Base-by-base conservation (phyloP, 2,113 vertebrate genomes). In the Alaudala cheleensis region DNA sequence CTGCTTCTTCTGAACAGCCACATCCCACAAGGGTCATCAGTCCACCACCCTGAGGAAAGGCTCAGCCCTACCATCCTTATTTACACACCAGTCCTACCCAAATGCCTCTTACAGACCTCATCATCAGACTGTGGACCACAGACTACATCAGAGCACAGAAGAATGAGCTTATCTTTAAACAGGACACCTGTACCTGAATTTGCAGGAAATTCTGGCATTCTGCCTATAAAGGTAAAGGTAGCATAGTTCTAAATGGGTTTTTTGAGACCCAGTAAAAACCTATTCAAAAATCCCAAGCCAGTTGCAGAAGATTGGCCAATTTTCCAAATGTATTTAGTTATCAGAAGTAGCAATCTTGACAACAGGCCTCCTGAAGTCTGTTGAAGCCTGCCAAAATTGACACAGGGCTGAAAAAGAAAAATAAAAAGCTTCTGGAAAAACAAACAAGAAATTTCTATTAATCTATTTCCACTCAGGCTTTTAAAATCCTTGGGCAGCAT, bases 131-230 rank as follows among this genome's bases (percentile, higher is more conserved):
- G 11, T 1, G 44, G 16, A 71, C 18, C 15, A 53, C 26, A 71
- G 20, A 70, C 47, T 14, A 62, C 13, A 60, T 8, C 31, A 61
- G 22, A 79, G 15, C 4, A 13, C 7, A 34, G 15, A 64, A 44
- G 11, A 44, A 13, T 0, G 0, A 73, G 14, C 1, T 0, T 26
- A 18, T 40, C 81, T 88, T 90, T 58, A 80, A 93, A 76, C 15
- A 81, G 22, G 22, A 92, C 40, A 12, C 33, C 33, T 33, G 25
- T 14, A 78, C 39, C 56, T 84, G 34, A 93, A 76, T 67, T 51
- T 69, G 66, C 19, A 95, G 83, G 89, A 96, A 96, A 97, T 88
- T 79, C 93, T 93, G 66, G 29, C 45, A 95, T 96, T 93, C 71
- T 92, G 77, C 62, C 34, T 80, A 53, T 14, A 78, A 92, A 88